Evolutionary conservation across 1,140 invertebrate genomes (phyloP).

Genomic region (Monochamus saltuarius): DNA sequence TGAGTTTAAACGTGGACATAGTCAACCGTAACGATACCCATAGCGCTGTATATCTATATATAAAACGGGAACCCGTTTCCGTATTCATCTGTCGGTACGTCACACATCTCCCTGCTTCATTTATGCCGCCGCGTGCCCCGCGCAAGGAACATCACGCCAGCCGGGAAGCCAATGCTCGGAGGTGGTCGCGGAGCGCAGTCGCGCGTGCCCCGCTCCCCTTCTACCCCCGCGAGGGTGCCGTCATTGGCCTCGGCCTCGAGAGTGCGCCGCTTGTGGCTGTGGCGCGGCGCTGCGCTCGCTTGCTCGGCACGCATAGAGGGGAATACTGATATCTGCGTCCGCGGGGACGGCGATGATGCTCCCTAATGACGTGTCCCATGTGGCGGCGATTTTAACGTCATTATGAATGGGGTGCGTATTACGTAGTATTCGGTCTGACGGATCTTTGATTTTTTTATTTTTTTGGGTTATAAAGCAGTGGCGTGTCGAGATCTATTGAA

Average conservation of each 20-base stretch:
- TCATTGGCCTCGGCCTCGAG: constrained; percentile 36
- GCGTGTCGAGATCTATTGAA: too few relatives aligned
- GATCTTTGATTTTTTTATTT: background rate
- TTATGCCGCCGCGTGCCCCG: background rate
- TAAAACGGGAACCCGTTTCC: background rate
- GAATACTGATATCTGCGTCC: background rate
- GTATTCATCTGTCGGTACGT: background rate
- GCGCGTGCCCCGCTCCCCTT: constrained; percentile 19
- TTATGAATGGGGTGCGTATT: background rate
- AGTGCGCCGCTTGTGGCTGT: constrained; percentile 15
- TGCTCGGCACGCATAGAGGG: constrained; percentile 6
- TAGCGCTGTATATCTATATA: background rate
- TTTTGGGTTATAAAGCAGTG: too few relatives aligned
- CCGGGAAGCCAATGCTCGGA: constrained; percentile 25
- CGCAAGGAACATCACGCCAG: background rate
- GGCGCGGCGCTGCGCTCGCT: background rate
- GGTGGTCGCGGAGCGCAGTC: constrained; percentile 28
- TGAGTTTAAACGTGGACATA: background rate
- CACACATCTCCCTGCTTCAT: background rate
- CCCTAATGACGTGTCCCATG: background rate
- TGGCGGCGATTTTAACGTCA: background rate
- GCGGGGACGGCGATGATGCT: background rate
- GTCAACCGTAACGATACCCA: background rate
- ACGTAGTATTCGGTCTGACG: background rate
- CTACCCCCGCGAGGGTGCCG: constrained; percentile 21